phyloP scores from a whole-genome alignment of 2,797 vertebrate species.

The Erithacus rubecula region DNA sequence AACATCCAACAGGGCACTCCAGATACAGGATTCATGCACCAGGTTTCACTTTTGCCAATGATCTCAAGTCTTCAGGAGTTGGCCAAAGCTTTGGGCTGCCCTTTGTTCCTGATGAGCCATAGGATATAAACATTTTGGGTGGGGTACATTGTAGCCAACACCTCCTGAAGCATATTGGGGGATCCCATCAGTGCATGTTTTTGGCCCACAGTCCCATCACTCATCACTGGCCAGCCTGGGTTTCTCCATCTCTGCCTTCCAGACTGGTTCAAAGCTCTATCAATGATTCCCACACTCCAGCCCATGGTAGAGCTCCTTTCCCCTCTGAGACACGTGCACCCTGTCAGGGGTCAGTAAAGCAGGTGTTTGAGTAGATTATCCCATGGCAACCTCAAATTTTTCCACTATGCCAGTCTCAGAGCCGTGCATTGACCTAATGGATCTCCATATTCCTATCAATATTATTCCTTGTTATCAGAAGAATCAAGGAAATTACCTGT shows the following conservation, averaged over 20 bases:
- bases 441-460: background rate
- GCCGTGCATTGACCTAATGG: no score
- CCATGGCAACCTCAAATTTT: background rate
- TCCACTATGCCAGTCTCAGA: background rate
- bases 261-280: background rate
- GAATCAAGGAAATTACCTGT: background rate
- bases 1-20: background rate
- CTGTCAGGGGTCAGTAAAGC: background rate
- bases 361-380: background rate
- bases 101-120: background rate
- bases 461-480: background rate
- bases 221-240: background rate
- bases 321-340: background rate
- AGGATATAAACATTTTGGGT: background rate
- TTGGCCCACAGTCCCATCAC: background rate
- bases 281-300: background rate
- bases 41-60: background rate
- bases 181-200: background rate
- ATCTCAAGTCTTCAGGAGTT: accelerated
- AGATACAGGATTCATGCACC: no score
- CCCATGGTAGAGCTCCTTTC: background rate
- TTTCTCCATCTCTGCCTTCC: background rate
- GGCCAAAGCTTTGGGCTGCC: no score
- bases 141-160: background rate
- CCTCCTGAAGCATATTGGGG: background rate